Percentiles rank a stretch among this genome's conserved stretches.
Evolutionary conservation across 2,888 invertebrate species (phyloP).

Genomic region (Phortica magna): DNA sequence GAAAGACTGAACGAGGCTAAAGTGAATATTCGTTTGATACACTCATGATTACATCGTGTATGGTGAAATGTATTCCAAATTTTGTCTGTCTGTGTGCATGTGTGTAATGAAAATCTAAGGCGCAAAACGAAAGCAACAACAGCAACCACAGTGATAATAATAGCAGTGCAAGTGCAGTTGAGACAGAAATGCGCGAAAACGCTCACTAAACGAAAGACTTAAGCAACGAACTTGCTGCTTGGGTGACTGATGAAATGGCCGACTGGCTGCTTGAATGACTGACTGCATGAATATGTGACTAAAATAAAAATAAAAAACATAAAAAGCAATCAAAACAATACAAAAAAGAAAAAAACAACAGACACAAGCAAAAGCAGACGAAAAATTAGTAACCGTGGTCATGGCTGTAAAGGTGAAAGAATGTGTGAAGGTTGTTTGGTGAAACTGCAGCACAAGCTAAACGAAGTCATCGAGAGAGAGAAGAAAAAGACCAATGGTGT

Average conservation of each 20-base stretch:
- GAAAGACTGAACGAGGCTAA: neutral
- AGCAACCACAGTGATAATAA: constrained; percentile 41
- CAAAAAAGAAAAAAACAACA: constrained; percentile 50
- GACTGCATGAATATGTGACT: constrained; percentile 22
- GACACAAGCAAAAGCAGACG: constrained; percentile 36
- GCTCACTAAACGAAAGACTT: constrained; percentile 66
- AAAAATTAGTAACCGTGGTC: constrained; percentile 76
- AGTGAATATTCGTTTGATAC: constrained; percentile 41
- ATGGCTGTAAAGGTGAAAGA: constrained; percentile 76
- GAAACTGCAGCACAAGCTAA: constrained; percentile 61
- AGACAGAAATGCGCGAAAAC: neutral
- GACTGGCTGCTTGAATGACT: constrained; percentile 38
- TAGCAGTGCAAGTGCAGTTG: constrained; percentile 6
- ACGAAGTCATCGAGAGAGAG: constrained; percentile 11
- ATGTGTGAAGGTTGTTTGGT: constrained; percentile 77
- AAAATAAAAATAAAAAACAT: neutral
- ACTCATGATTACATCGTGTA: constrained; percentile 64
- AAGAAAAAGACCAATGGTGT: neutral
- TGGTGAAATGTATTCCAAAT: constrained; percentile 24
- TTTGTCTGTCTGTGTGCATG: too few relatives aligned
- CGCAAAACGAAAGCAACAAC: constrained; percentile 1
- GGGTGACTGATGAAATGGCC: constrained; percentile 1
- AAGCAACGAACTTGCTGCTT: constrained; percentile 61
- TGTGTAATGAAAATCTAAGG: constrained; percentile 34
- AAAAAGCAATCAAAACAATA: constrained; percentile 36